Percentiles rank a stretch among this genome's conserved stretches.
Conservation (phyloP, 2,797 vertebrate genomes). For the Channa striata region DNA sequence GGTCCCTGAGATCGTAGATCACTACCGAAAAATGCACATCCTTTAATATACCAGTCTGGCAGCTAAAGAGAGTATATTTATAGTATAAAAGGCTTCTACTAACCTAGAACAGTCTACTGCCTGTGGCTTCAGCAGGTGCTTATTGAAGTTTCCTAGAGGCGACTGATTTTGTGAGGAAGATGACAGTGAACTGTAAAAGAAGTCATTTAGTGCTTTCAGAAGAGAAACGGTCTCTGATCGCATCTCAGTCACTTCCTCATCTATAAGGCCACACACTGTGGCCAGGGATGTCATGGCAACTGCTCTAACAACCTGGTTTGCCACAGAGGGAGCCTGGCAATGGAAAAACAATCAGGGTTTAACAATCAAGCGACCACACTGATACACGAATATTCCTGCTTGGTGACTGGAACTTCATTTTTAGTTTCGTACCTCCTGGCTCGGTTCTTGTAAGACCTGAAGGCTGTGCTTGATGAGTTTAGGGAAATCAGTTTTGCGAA, state of each 20-base stretch:
- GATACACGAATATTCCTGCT: neutral
- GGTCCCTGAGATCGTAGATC: slow-evolving; percentile 67
- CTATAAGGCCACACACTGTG: slow-evolving; percentile 81
- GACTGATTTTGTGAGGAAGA: slow-evolving; percentile 45
- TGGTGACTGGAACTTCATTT: neutral
- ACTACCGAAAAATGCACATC: slow-evolving; percentile 67
- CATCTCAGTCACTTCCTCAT: slow-evolving; percentile 55
- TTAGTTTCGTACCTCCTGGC: slow-evolving; percentile 72
- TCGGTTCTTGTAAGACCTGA: slow-evolving; percentile 78
- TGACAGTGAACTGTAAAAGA: slow-evolving; percentile 72
- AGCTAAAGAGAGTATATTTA: too few species aligned
- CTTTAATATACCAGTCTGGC: neutral
- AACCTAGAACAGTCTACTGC: slow-evolving; percentile 66
- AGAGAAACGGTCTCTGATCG: slow-evolving; percentile 71
- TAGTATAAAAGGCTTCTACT: slow-evolving; percentile 16
- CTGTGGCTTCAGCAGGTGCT: slow-evolving; percentile 85
- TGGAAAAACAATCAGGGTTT: slow-evolving; percentile 6
- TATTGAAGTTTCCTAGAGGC: slow-evolving; percentile 77
- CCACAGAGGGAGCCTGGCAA: slow-evolving; percentile 83
- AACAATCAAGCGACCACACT: slow-evolving; percentile 11
- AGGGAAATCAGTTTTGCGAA: slow-evolving; percentile 79
- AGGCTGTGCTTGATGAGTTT: slow-evolving; percentile 83
- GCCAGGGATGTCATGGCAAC: slow-evolving; percentile 88
- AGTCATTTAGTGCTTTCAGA: slow-evolving; percentile 77
- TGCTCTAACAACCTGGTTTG: slow-evolving; percentile 84